Conservation (phyloP, 1,140 invertebrate genomes). For the Diachasmimorpha longicaudata region DNA sequence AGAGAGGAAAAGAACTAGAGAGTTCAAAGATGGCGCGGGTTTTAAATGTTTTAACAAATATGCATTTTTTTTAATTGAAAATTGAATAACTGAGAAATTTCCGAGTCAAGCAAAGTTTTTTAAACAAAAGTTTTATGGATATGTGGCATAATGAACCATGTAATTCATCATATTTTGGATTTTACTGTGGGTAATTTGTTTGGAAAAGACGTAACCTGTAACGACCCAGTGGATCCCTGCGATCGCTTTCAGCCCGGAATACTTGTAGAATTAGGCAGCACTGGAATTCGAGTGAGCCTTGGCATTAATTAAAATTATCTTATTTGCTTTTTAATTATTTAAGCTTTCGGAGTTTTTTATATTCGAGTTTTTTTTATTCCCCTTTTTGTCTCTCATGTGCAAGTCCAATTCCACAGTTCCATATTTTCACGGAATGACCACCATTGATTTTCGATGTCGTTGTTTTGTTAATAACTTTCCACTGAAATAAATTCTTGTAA, state of each 20-base stretch:
- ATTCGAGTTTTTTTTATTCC: neutral
- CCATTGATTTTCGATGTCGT: neutral
- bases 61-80: neutral
- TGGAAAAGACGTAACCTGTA: slow-evolving; percentile 55
- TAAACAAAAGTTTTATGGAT: neutral
- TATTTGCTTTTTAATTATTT: neutral
- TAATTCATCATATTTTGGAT: slow-evolving; percentile 49
- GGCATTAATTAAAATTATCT: neutral
- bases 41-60: neutral
- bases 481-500: neutral
- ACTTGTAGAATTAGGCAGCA: slow-evolving; percentile 51
- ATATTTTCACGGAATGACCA: neutral
- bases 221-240: slow-evolving; percentile 50
- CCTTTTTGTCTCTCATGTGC: no score
- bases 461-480: neutral
- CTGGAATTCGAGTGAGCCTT: slow-evolving; percentile 38
- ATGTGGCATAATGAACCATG: slow-evolving; percentile 40
- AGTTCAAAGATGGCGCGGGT: neutral
- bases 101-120: neutral
- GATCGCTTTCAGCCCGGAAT: slow-evolving; percentile 55
- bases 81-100: neutral
- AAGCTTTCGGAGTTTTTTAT: neutral
- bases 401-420: no score
- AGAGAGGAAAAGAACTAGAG: neutral
- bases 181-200: slow-evolving; percentile 51